phyloP scores from a whole-genome alignment of 2,888 invertebrate species.

The Onchidella celtica region DNA sequence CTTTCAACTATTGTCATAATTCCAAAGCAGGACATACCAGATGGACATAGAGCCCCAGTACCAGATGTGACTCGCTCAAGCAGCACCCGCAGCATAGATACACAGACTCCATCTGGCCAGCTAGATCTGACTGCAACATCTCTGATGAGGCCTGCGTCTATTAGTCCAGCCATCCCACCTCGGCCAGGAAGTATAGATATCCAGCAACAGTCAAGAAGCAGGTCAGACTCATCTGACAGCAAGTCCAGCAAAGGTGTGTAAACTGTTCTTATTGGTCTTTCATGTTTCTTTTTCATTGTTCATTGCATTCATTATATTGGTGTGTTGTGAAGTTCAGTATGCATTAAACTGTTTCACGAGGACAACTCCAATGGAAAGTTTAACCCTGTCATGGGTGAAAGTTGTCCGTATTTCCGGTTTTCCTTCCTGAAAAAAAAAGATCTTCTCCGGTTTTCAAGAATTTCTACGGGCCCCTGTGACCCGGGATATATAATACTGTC shows the following conservation, averaged over 20 bases:
- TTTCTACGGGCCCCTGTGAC: no score
- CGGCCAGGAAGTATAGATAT: constrained; percentile 59
- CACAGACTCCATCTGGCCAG: constrained; percentile 88
- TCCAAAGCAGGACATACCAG: constrained; percentile 87
- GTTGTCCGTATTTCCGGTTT: no score
- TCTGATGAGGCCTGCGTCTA: constrained; percentile 82
- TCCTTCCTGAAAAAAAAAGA: no score
- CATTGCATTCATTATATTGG: neutral
- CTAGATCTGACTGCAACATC: constrained; percentile 52
- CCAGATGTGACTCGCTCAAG: constrained; percentile 84
- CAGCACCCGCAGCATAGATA: constrained; percentile 87
- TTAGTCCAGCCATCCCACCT: constrained; percentile 82
- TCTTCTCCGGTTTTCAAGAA: no score
- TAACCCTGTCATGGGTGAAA: no score
- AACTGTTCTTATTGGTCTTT: neutral
- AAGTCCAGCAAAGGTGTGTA: constrained; percentile 56
- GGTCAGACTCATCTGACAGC: constrained; percentile 74
- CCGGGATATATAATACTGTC: no score
- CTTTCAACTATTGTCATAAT: no score
- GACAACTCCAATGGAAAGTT: no score
- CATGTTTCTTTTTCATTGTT: constrained; percentile 13
- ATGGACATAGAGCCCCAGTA: constrained; percentile 91
- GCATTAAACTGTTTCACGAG: no score
- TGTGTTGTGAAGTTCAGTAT: neutral
- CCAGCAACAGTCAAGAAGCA: constrained; percentile 81